phyloP scores from a whole-genome alignment of 2,113 vertebrate species.

The Pteropus alecto region DNA sequence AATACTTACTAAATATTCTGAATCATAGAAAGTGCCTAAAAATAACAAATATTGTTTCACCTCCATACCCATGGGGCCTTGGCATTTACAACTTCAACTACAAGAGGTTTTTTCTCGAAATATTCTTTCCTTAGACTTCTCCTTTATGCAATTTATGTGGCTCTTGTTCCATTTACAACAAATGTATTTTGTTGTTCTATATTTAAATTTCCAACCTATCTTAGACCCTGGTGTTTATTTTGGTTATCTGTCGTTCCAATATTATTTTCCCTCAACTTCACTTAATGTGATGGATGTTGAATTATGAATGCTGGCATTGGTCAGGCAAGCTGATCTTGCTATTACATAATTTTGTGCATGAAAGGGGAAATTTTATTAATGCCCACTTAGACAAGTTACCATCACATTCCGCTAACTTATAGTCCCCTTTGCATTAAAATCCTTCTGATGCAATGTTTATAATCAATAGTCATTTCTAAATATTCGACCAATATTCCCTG shows the following conservation, averaged over 20 bases:
- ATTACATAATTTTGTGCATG: background rate
- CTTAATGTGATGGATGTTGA: background rate
- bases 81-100: background rate
- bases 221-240: background rate
- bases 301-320: background rate
- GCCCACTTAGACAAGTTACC: background rate
- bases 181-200: background rate
- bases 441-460: background rate
- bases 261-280: background rate
- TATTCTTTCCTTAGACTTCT: background rate
- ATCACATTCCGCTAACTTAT: background rate
- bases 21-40: background rate
- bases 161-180: background rate
- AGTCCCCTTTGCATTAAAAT: background rate
- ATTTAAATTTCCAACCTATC: constrained; percentile 16
- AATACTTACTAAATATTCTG: background rate
- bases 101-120: constrained; percentile 36
- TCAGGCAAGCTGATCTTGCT: background rate
- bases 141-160: background rate
- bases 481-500: background rate
- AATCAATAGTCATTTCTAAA: background rate
- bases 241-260: background rate
- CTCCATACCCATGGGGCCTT: background rate
- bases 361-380: background rate
- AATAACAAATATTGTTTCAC: background rate